Base-by-base conservation (phyloP, 2,797 vertebrate genomes). In the Enteromius unitaeniatus region DNA sequence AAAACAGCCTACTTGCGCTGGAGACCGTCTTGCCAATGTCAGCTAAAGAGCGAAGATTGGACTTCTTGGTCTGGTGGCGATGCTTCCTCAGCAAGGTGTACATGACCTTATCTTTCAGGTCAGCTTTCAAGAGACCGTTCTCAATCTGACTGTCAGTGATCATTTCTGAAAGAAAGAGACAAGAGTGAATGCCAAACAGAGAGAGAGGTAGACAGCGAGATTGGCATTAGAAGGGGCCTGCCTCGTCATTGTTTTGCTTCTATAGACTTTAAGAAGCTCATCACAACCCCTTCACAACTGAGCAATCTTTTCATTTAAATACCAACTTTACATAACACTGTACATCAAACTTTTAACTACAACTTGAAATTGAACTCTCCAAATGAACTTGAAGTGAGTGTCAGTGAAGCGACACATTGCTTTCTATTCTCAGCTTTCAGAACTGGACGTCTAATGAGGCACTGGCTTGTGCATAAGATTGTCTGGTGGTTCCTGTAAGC, bases 1-100 rank as follows among this genome's bases (percentile, higher is more conserved):
- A 94, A 97, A 98, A 99, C 97, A 98, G 97, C 96, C 97, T 97
- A 97, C 98, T 99, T 97, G 98, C 97, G 95, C 97, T 98, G 94
- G 98, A 99, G 92, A 99, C 97, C 26, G 98, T 99, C 95, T 97
- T 99, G 88, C 97, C 98, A 7, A 99, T 99, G 94, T 99, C 97
- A 9, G 98, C 97, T 93, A 99, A 93, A 0, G 98, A 99, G 47
- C 98, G 97, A 75, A 99, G 96, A 93, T 98, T 99, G 90, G 97
- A 99, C 89, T 99, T 99, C 95, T 99, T 99, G 89, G 98, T 99
- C 93, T 99, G 98, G 91, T 99, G 98, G 34, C 97, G 96, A 90
- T 99, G 98, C 90, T 95, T 98, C 91, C 98, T 95, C 81, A 99
- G 96, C 92, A 99, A 89, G 0, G 98, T 99, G 89, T 98, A 99